Evolutionary conservation across 2,113 vertebrate genomes (phyloP).

Genomic region (Eleginops maclovinus): DNA sequence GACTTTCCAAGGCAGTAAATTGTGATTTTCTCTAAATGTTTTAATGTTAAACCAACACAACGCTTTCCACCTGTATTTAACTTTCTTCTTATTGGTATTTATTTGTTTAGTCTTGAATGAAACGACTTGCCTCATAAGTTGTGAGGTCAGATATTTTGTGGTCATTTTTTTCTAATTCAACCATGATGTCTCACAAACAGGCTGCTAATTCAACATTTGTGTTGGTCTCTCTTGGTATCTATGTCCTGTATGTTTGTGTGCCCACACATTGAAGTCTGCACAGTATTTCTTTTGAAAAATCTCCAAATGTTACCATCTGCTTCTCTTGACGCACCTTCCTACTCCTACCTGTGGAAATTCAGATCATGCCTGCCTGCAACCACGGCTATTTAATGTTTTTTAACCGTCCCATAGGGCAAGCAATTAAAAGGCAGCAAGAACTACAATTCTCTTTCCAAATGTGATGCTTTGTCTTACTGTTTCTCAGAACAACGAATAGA

Average conservation of each 20-base stretch:
- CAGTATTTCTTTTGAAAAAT: neutral
- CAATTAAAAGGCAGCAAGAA: neutral
- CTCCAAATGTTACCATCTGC: constrained; percentile 2
- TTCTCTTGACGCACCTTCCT: constrained; percentile 8
- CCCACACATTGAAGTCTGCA: neutral
- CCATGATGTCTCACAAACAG: constrained; percentile 6
- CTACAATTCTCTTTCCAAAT: neutral
- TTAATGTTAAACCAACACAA: constrained; percentile 45
- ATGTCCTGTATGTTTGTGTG: constrained; percentile 12
- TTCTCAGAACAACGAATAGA: constrained; percentile 1
- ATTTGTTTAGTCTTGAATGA: constrained; percentile 46
- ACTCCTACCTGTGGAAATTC: neutral
- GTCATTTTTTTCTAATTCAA: neutral
- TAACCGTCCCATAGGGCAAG: neutral
- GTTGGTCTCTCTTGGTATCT: constrained; percentile 22
- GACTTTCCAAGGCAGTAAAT: constrained; percentile 44
- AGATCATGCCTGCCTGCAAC: neutral
- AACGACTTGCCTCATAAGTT: constrained; percentile 19
- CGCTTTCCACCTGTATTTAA: constrained; percentile 48
- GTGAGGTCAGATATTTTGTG: constrained; percentile 3
- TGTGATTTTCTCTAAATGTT: constrained; percentile 53
- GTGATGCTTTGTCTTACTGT: neutral
- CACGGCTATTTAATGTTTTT: neutral
- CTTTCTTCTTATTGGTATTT: constrained; percentile 60
- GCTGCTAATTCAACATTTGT: constrained; percentile 12